Evolutionary conservation across 92 coral and sea anemone species (phyloP).

Genomic region (Phenganax marumi): DNA sequence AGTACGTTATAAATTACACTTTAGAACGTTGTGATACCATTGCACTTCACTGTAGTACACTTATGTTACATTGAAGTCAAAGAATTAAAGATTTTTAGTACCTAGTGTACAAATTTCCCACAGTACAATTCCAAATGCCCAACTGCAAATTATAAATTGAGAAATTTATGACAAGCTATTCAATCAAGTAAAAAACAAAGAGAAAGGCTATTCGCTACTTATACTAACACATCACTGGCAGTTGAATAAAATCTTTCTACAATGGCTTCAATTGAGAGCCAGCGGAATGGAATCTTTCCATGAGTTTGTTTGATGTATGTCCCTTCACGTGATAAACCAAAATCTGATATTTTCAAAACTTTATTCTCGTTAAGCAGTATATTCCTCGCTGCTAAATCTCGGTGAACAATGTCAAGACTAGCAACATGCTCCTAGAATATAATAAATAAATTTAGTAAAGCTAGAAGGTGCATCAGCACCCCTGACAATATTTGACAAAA

Average conservation of each 20-base stretch:
- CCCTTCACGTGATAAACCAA: slow-evolving; percentile 89
- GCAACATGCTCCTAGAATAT: slow-evolving; percentile 1
- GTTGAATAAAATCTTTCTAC: slow-evolving; percentile 75
- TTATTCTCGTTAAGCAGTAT: slow-evolving; percentile 84
- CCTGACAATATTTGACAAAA: not conserved
- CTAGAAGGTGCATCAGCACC: not conserved
- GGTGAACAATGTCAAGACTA: slow-evolving; percentile 68
- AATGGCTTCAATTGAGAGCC: slow-evolving; percentile 91
- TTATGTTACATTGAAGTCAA: not conserved
- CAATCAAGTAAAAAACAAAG: slow-evolving; percentile 49
- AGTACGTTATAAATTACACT: not conserved
- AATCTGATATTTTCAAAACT: slow-evolving; percentile 85
- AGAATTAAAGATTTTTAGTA: slow-evolving; percentile 17
- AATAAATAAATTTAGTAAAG: not conserved
- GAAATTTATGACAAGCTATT: not conserved
- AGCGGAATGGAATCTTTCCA: slow-evolving; percentile 84
- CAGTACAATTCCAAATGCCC: slow-evolving; percentile 95
- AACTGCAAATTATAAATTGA: slow-evolving; percentile 49
- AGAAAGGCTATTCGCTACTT: not conserved
- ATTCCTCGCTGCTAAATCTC: slow-evolving; percentile 90
- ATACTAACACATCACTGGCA: slow-evolving; percentile 84
- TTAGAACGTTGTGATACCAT: not conserved
- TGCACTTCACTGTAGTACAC: not conserved
- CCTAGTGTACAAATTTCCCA: slow-evolving; percentile 99
- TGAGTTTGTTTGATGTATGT: slow-evolving; percentile 75